A percentile compares a stretch with the other conserved stretches of the same genome.
Conservation (phyloP, 2,888 invertebrate genomes). For the Orthosia incerta region DNA sequence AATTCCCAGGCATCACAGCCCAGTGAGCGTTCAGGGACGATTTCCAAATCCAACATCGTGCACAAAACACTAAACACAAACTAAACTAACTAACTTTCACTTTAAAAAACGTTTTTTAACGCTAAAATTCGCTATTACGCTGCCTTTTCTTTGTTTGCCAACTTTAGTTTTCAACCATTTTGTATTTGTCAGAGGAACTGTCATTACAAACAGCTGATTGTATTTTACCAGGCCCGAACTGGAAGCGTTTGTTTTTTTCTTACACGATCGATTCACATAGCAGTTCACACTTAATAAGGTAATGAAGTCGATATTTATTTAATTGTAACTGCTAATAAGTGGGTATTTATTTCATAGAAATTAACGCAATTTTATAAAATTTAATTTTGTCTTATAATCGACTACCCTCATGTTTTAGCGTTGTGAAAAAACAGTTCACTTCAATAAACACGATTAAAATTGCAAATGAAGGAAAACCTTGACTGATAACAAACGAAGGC, state of each 20-base stretch:
- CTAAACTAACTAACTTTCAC: constrained; percentile 91
- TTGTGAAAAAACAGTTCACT: not conserved
- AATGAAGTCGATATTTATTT: not conserved
- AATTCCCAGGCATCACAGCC: constrained; percentile 99
- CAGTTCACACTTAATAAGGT: not conserved
- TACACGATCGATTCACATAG: not conserved
- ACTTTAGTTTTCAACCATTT: constrained; percentile 91
- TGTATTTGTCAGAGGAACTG: constrained; percentile 91
- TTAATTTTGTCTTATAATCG: not conserved
- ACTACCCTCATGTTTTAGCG: not conserved
- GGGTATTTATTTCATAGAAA: not conserved
- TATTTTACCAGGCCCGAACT: constrained; percentile 85
- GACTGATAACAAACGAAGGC: not conserved
- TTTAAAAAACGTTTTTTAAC: constrained; percentile 82
- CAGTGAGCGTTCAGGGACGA: constrained; percentile 98
- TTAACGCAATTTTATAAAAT: not conserved
- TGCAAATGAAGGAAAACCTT: not conserved
- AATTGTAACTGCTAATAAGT: not conserved
- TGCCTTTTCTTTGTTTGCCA: constrained; percentile 91
- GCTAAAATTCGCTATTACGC: constrained; percentile 87
- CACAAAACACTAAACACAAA: constrained; percentile 95
- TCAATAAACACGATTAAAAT: not conserved
- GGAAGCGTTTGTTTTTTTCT: constrained; percentile 39
- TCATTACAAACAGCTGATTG: constrained; percentile 92
- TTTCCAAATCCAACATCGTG: constrained; percentile 98